Evolutionary conservation across 2,888 invertebrate genomes (phyloP), one percentile per base, ranked within the genome.

Genomic region (Drosophila parthenogenetica): DNA sequence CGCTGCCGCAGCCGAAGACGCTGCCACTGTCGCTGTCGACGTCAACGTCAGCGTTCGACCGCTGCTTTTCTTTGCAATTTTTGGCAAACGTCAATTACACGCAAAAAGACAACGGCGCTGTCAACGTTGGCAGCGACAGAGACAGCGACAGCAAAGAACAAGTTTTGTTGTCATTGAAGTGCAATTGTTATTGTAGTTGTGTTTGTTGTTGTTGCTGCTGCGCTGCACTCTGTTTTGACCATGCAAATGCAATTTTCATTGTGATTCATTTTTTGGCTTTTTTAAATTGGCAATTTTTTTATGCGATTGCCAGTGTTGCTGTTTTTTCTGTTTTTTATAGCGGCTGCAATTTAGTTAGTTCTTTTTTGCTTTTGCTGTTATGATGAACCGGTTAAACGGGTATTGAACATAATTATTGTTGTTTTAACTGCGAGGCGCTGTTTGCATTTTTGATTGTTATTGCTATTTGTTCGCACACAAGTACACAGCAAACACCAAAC

Each of bases 11-110:
- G 48, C 25, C 8, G 8, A 7, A 8, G 29, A 7, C 29, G 29
- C 29, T 29, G 13, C 35, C 11, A 35, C 13, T 11, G 11, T 3
- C 17, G 29, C 64, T 10, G 57, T 10, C 29, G 46, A 54, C 45
- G 71, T 35, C 49, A 42, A 10, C 29, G 29, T 42, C 16, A 19
- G 4, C 13, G 35, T 5, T 14, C 46, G 17, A 37, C 22, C 45
- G 35, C 61, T 66, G 55, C 58, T 61, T 50, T 59, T 17, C 42
- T 59, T 62, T 60, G 49, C 57, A 64, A 57, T 75, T 75, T 75
- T 74, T 71, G 67, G 70, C 74, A 75, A 78, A 77, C 49, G 77
- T 77, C 78, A 80, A 80, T 78, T 78, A 73, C 81, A 77, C 67
- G 73, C 73, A 55, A 54, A 50, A 32, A n/a, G 39, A 32, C 61